Evolutionary conservation across 2,888 invertebrate species (phyloP).

Genomic region (Drosophila histrio): DNA sequence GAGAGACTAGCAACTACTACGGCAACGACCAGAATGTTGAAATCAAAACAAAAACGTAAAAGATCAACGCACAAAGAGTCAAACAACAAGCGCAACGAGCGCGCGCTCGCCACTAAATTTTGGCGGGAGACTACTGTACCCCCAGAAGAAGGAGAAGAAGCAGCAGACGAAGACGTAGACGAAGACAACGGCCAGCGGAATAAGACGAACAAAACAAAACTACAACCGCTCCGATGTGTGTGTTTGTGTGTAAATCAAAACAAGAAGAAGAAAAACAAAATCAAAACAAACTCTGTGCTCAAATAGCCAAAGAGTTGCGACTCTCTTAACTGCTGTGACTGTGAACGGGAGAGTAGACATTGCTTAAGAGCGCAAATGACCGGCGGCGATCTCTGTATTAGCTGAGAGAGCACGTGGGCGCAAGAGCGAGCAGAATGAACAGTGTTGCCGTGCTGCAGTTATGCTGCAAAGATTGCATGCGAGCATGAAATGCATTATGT

Average conservation of each 20-base stretch:
- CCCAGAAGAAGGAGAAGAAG: slow-evolving; percentile 28
- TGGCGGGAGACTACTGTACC: slow-evolving; percentile 80
- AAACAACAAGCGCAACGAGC: slow-evolving; percentile 26
- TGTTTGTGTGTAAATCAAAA: slow-evolving; percentile 47
- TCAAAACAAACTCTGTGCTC: slow-evolving; percentile 39
- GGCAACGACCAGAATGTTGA: slow-evolving; percentile 70
- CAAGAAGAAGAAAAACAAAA: slow-evolving; percentile 62
- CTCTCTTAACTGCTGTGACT: slow-evolving; percentile 22
- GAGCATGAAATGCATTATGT: slow-evolving; percentile 35
- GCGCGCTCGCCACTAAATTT: slow-evolving; percentile 74
- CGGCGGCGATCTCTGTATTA: neutral
- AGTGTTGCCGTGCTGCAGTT: slow-evolving; percentile 72
- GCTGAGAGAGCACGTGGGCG: slow-evolving; percentile 20
- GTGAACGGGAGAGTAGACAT: neutral
- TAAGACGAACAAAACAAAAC: slow-evolving; percentile 76
- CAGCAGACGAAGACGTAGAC: neutral
- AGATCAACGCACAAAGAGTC: slow-evolving; percentile 75
- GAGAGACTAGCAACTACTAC: slow-evolving; percentile 39
- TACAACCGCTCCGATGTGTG: slow-evolving; percentile 50
- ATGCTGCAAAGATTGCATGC: slow-evolving; percentile 6
- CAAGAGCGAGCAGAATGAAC: slow-evolving; percentile 16
- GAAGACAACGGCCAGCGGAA: slow-evolving; percentile 51
- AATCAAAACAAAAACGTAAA: slow-evolving; percentile 81
- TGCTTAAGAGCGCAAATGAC: slow-evolving; percentile 44
- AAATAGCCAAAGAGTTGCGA: slow-evolving; percentile 22